phyloP scores from a whole-genome alignment of 2,888 invertebrate species.

The Lochmaea crataegi region DNA sequence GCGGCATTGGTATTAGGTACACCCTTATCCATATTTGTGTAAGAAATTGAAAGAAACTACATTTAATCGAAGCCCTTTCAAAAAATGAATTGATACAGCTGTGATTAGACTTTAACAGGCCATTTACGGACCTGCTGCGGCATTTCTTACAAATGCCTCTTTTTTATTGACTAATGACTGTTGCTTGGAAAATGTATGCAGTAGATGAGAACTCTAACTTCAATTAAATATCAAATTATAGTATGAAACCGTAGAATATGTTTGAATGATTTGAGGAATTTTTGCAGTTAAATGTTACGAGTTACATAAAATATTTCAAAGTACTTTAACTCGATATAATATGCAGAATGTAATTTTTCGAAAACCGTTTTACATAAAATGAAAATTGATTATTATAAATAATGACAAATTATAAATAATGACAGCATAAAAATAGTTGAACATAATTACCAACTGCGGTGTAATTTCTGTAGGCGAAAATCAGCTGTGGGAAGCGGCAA shows the following conservation, averaged over 20 bases:
- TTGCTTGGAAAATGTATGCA: constrained; percentile 14
- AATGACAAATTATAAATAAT: not conserved
- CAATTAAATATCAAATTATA: constrained; percentile 21
- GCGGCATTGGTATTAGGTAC: too few species aligned
- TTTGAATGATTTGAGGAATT: not conserved
- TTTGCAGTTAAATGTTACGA: constrained; percentile 4
- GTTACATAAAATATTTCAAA: not conserved
- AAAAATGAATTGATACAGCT: not conserved
- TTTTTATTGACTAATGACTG: constrained; percentile 18
- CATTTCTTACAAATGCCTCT: constrained; percentile 20
- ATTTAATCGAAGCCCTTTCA: not conserved
- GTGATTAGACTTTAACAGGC: constrained; percentile 2
- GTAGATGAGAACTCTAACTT: constrained; percentile 14
- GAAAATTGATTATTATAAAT: not conserved
- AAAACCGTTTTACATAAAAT: constrained; percentile 1
- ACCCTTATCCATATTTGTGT: too few species aligned
- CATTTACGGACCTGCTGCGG: constrained; percentile 20
- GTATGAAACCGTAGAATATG: constrained; percentile 17
- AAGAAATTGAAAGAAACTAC: too few species aligned
- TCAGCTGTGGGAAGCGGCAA: too few species aligned
- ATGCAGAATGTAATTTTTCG: not conserved
- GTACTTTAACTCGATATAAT: not conserved
- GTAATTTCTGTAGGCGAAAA: too few species aligned
- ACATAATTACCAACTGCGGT: too few species aligned
- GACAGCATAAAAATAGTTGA: not conserved